Evolutionary conservation across 1,140 invertebrate genomes (phyloP), one percentile per base, ranked within the genome.

Genomic region (Antheraea pernyi): DNA sequence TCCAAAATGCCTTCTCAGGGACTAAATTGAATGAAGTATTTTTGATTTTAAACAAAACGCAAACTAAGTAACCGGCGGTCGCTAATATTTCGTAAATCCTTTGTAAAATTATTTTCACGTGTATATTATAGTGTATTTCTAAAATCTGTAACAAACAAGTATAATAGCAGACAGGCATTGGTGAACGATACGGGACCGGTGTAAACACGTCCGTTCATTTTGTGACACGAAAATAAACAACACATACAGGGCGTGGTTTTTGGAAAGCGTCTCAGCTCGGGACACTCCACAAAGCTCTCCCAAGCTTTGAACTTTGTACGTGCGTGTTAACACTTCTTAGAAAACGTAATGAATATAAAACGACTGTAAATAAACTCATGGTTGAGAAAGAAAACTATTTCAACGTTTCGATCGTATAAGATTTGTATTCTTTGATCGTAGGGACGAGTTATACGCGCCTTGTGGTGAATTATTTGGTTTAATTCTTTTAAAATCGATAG

Each of bases 141-240:
- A 18, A 9, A 58, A 22, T n/a, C 18, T 19, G 58, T 67, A 59
- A 59, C n/a, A 18, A 11, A 18, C 58, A n/a, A 18, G 11, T 16
- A 10, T 59, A 7, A 10, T 5, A 59, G 8, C 10, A 59, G 8
- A 18, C 58, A 18, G 58, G n/a, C 1, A 19, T 7, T 8, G 58
- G 58, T 59, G 11, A 59, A 59, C 58, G 19, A 59, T 7, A 11
- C 19, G 58, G 16, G 46, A 53, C 7, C 46, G 46, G 46, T 53
- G 46, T 53, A 13, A 16, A 53, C 11, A 16, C 46, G 46, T 13
- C 16, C 46, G 5, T 53, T 53, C 46, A 53, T 53, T 53, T 53
- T 53, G 46, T 53, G 46, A 53, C 46, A 53, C 46, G 46, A 53
- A 53, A 53, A 53, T 53, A 53, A 53, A 53, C 46, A 53, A 53